These are phyloP conservation scores for Pygoscelis antarcticus DNA, from an alignment of 2,113 vertebrate species.

Conservation along the genomic window DNA sequence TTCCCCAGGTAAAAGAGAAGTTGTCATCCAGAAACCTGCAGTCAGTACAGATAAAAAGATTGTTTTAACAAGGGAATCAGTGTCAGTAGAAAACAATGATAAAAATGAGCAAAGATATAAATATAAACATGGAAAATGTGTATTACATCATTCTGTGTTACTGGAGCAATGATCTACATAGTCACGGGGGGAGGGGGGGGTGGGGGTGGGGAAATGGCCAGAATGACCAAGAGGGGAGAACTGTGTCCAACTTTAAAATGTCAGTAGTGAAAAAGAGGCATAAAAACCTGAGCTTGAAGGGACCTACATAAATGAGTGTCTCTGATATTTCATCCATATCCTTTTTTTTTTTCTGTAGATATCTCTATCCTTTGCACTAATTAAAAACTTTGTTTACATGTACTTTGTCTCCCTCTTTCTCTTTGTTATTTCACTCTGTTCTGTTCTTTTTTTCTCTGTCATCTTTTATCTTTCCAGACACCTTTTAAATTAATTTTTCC, in stretches of 20 bases:
- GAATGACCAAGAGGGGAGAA: background rate
- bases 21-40: background rate
- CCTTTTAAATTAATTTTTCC: background rate
- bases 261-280: background rate
- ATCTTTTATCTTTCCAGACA: background rate
- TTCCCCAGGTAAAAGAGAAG: background rate
- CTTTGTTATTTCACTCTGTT: background rate
- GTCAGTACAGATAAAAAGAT: background rate
- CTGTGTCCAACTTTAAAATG: background rate
- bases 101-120: background rate
- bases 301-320: background rate
- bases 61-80: background rate
- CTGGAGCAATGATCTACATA: background rate
- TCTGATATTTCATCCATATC: background rate
- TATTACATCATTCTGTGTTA: background rate
- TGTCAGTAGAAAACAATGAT: background rate
- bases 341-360: background rate
- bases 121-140: background rate
- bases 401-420: constrained; percentile 67
- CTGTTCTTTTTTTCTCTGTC: background rate
- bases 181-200: background rate
- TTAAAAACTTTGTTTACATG: constrained; percentile 17
- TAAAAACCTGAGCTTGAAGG: constrained; percentile 28
- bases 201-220: background rate
- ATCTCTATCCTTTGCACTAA: background rate